Base-by-base conservation (phyloP, 2,797 vertebrate genomes). In the Leucoraja ocellata region DNA sequence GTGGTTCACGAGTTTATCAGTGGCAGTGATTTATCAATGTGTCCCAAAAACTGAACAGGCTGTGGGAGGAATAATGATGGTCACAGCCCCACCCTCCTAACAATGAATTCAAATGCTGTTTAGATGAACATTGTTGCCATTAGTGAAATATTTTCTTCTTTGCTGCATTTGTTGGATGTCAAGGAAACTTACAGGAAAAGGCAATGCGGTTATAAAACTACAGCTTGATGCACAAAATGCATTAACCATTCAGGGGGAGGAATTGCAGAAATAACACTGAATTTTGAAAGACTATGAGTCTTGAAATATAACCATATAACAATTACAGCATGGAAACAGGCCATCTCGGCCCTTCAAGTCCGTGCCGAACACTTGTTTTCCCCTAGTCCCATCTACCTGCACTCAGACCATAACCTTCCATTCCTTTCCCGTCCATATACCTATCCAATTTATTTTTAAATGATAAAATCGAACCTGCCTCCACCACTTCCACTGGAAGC, bases 1-100 rank as follows among this genome's bases (percentile, higher is more conserved):
- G 13, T 21, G 76, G 90, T 92, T 92, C 90, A 92, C 36, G 58
- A 18, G 90, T 76, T 92, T 92, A 92, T 92, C 71, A 74, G 90
- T 76, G 39, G n/a, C 71, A n/a, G 65, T 76, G 71, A 46, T 76
- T 92, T 92, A 92, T 92, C 36, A 16, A 46, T 58, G 71, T 13
- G 25, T 92, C 54, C 25, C 25, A 36, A 54, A 8, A 63, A 88
- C 32, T 74, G 46, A 76, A 92, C 90, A 76, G 90, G 36, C 71
- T 16, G 23, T 76, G 21, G 90, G 90, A 54, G 90, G 71, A 54
- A 74, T 91, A 74, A 74, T 74, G 68, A 92, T 76, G 6, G 46
- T 13, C 74, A 92, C 71, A 74, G 36, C 46, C 46, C 90, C 71
- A 25, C 39, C 25, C 39, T 36, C 16, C 10, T n/a, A 76, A 58